A percentile compares a stretch with the other conserved stretches of the same genome.
phyloP scores from a whole-genome alignment of 2,888 invertebrate genomes.

The Cataglyphis livida region DNA sequence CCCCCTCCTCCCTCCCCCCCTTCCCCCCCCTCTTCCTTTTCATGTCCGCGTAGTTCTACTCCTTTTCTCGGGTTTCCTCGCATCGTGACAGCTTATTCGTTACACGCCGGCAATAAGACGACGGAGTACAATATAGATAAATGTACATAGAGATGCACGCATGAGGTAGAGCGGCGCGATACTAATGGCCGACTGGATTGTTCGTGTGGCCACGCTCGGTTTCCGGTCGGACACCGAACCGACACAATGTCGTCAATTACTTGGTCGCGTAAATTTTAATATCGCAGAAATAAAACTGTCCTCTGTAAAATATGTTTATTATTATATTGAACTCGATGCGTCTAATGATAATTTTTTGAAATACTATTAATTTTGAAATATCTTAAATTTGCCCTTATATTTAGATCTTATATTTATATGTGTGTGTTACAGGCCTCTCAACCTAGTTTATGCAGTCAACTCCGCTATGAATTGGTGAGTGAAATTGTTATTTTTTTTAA shows the following conservation, averaged over 20 bases:
- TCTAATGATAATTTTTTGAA: background rate
- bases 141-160: conserved; percentile 34
- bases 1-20: conserved; percentile 26
- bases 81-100: conserved; percentile 66
- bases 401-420: background rate
- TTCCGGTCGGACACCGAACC: conserved; percentile 53
- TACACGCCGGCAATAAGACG: conserved; percentile 72
- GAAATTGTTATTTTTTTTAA: background rate
- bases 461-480: background rate
- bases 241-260: conserved; percentile 15
- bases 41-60: background rate
- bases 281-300: background rate
- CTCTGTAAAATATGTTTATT: background rate
- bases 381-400: background rate
- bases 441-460: background rate
- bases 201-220: conserved; percentile 64
- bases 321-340: background rate
- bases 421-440: background rate
- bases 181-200: conserved; percentile 49
- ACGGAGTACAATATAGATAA: conserved; percentile 44
- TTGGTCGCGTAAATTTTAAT: conserved; percentile 28
- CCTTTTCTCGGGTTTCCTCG: conserved; percentile 20
- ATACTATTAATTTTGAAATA: too few species aligned
- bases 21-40: conserved; percentile 15
- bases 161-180: conserved; percentile 51